Evolutionary conservation across 2,113 vertebrate species (phyloP).

Genomic region (Spea bombifrons): DNA sequence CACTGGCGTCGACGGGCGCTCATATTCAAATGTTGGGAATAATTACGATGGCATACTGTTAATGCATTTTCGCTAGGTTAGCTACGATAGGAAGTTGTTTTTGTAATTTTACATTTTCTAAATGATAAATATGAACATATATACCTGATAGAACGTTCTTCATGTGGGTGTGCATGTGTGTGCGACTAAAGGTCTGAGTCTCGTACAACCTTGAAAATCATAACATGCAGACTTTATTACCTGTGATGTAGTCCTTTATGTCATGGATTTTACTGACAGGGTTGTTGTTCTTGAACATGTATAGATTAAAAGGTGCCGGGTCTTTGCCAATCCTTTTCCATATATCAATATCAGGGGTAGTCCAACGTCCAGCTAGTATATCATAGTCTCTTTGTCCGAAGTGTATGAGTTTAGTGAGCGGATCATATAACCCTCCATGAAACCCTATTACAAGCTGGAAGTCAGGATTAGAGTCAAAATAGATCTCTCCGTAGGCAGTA

Average conservation of each 20-base stretch:
- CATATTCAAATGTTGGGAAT: too few species aligned
- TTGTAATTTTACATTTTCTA: too few species aligned
- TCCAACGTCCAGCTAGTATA: slow-evolving; percentile 94
- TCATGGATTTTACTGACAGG: slow-evolving; percentile 95
- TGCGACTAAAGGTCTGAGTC: neutral
- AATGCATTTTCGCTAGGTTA: too few species aligned
- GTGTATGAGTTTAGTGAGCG: slow-evolving; percentile 91
- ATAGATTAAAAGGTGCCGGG: slow-evolving; percentile 93
- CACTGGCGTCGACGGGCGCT: too few species aligned
- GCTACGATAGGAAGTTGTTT: too few species aligned
- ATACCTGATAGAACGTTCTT: neutral
- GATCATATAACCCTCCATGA: slow-evolving; percentile 91
- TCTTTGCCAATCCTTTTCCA: slow-evolving; percentile 88
- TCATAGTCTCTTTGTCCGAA: slow-evolving; percentile 95
- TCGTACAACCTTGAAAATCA: neutral
- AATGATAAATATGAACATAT: neutral
- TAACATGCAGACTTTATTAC: slow-evolving; percentile 60
- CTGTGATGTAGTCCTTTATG: slow-evolving; percentile 92
- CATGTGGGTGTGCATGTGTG: too few species aligned
- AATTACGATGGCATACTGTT: too few species aligned
- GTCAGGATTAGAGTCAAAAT: slow-evolving; percentile 95
- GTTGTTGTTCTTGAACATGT: slow-evolving; percentile 97
- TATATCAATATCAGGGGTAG: slow-evolving; percentile 84
- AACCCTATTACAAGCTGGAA: slow-evolving; percentile 96
- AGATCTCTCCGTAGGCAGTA: slow-evolving; percentile 93